Base-by-base conservation (phyloP, 2,888 invertebrate genomes). In the Anthophora plumipes region DNA sequence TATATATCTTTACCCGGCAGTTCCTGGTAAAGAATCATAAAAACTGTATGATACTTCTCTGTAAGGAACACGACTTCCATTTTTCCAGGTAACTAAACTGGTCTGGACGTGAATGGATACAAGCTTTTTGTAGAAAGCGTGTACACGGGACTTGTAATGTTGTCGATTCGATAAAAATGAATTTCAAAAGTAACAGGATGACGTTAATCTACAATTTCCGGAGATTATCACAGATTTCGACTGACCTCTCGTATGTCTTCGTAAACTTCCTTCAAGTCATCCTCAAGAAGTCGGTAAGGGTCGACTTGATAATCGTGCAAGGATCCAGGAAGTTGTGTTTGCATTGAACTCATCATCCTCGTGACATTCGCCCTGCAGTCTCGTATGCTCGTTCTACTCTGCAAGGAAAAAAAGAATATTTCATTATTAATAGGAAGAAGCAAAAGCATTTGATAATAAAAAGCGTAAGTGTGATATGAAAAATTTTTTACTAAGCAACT, bases 191-290 rank as follows among this genome's bases (percentile, higher is more conserved):
- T 25, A 46, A 17, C 12, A 8, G 8, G 22, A 22, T 1, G 59
- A 54, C 4, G 64, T 11, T 59, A 52, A 20, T 8, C 31, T 2
- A 7, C 4, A 14, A 12, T 5, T 25, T 5, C 2, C 9, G 22
- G n/a, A 7, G 14, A 57, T 57, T 17, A 50, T 63, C 14, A 41
- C 3, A 31, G 8, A 8, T 1, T 8, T 17, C 9, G 0, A 82
- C 82, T 95, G 94, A 98, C 98, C 94, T 96, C 95, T 95, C 97
- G 95, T 92, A 98, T 97, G 92, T 98, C 97, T 90, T 96, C 96
- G 93, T 97, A 98, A 90, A 98, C 96, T 89, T 96, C 96, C 92
- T 97, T 96, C 83, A 98, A 95, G 93, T 98, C 98, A 90, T 97
- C 97, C 90, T 98, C 97, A 83, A 98, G 95, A 84, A 98, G 94